Base-by-base conservation (phyloP, 2,797 vertebrate species). In the Agapornis canus region DNA sequence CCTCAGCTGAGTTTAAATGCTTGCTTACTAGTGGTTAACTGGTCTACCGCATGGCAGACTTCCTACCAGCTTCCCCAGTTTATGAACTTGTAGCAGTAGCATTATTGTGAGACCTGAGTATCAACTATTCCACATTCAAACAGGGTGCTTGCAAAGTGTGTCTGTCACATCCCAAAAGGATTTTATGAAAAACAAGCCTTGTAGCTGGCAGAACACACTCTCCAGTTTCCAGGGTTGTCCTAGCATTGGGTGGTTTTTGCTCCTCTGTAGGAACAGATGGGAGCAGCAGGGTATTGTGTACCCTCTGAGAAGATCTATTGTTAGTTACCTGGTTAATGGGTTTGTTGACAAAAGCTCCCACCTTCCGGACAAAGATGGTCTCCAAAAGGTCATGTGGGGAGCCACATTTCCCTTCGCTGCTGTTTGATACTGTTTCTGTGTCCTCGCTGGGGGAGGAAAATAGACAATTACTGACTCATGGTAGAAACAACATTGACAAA, bases 261-360 rank as follows among this genome's bases (percentile, higher is more conserved):
- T 93, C 19, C 40, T 81, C 52, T 60, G 1, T 59, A 66, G 32
- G 47, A 87, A 69, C 16, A 49, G 40, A 63, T 35, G 15, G 19
- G 27, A 81, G 29, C 61, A 51, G 45, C 49, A 82, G 31, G 22
- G 19, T 45, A 37, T 66, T 22, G 43, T 2, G 51, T 77, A 64
- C 42, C 39, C 32, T 61, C 31, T 79, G 54, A 82, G 54, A 78
- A 60, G 31, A 82, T 52, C 23, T 31, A 18, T 66, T 86, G 66
- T 23, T 86, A 27, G 0, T 96, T 97, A 98, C 98, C 98, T 98
- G 98, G 87, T 98, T 98, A 94, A 98, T 97, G 65, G 99, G 98
- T 97, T 99, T 99, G 96, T 99, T 99, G 96, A 99, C 99, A 89
- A 99, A 99, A 47, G 99, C 99, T 92, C 99, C 99, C 35, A 99